Base-by-base conservation (phyloP, 2,797 vertebrate genomes). In the Picus viridis region DNA sequence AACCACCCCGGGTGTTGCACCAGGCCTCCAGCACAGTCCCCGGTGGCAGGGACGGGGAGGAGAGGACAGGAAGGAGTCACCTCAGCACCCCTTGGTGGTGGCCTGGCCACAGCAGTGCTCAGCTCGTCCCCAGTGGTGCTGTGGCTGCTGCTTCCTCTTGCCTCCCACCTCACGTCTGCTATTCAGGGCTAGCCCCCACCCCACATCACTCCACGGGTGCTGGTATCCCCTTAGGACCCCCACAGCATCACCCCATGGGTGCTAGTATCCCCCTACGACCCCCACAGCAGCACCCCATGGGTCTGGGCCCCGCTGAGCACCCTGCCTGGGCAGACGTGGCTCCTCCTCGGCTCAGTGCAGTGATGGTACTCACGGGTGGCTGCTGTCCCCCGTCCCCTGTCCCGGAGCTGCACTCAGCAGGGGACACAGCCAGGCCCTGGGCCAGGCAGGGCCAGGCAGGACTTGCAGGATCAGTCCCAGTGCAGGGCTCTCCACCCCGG, bases 381-480 rank as follows among this genome's bases (percentile, higher is more conserved):
- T 53, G 16, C 51, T 64, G 47, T 10, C 14, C 20, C 19, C 36
- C n/a, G 45, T 24, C 26, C 47, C 67, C 16, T 36, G 58, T 10
- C 47, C 3, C 32, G 45, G 24, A 54, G 54, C 54, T 41, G 19
- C 24, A 10, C 1, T 7, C 24, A 12, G 23, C 0, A 4, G 45
- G 30, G 7, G 17, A 13, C 18, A 7, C 1, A 0, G 24, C 32
- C 32, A 7, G 54, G 41, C n/a, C 6, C 3, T 4, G 10, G 59
- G 34, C 14, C 34, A 20, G 24, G 22, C 43, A 18, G 10, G 59
- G 43, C 13, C 34, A 24, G 24, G 22, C 43, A 18, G 20, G 16
- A 3, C 19, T 24, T 26, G 24, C 29, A 16, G 34, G 62, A 9
- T 49, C 32, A 22, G 41, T 23, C 68, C 43, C 57, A 8, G 47